Evolutionary conservation across 2,797 vertebrate species (phyloP).

Genomic region (Pipistrellus pygmaeus): DNA sequence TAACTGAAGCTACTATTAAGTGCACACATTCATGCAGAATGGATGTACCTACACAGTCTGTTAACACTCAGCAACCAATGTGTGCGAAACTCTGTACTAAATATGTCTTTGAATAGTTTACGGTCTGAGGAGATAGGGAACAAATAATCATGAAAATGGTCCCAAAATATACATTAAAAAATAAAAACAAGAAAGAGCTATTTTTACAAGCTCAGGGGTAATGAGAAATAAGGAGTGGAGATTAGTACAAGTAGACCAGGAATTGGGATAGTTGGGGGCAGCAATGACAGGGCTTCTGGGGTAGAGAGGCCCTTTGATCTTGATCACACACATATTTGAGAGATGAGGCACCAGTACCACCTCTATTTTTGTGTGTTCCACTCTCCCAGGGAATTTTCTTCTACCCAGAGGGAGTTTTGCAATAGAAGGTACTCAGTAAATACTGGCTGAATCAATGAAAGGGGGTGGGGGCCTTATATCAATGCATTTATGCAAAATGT

Average conservation of each 20-base stretch:
- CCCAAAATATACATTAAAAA: not conserved
- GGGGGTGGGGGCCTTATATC: not conserved
- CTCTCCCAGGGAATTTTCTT: not conserved
- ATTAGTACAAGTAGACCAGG: not conserved
- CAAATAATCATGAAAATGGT: not conserved
- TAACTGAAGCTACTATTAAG: not conserved
- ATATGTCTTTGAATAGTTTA: not conserved
- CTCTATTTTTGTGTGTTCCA: not conserved
- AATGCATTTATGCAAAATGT: not conserved
- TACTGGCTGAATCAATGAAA: not conserved
- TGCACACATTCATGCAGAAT: fast-evolving
- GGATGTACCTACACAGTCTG: not conserved
- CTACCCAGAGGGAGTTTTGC: not conserved
- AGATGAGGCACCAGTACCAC: not conserved
- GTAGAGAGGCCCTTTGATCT: not conserved
- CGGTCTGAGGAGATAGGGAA: not conserved
- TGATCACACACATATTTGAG: not conserved
- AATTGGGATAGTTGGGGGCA: not conserved
- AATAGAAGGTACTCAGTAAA: not conserved
- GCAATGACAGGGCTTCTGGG: not conserved
- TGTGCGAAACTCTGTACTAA: not conserved
- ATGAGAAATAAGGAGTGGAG: not conserved
- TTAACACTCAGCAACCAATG: not conserved
- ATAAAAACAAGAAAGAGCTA: not conserved
- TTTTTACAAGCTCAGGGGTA: not conserved